These are phyloP conservation scores for Stratiomys singularior DNA, from an alignment of 2,888 invertebrate species.

Conservation along the genomic window DNA sequence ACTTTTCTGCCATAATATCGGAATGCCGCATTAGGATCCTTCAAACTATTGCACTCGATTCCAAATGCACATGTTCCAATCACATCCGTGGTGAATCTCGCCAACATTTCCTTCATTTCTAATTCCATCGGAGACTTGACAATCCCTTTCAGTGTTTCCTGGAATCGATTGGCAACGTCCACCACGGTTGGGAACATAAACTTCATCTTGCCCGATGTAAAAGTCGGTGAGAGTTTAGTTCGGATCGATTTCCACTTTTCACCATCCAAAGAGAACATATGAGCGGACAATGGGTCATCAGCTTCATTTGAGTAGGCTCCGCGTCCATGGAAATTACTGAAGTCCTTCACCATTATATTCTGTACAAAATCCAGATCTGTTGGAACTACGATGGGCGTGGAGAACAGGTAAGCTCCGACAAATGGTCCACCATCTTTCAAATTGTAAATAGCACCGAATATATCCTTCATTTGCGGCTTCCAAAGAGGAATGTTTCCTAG, in stretches of 20 bases:
- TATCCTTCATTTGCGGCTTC: constrained; percentile 48
- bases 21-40: constrained; percentile 62
- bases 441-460: constrained; percentile 51
- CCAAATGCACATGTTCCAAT: constrained; percentile 67
- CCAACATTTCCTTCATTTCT: constrained; percentile 65
- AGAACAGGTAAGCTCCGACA: constrained; percentile 57
- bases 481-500: constrained; percentile 48
- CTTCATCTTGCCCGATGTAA: constrained; percentile 67
- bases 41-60: constrained; percentile 64
- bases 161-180: constrained; percentile 56
- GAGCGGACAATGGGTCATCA: constrained; percentile 60
- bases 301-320: constrained; percentile 59
- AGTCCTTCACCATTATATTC: constrained; percentile 61
- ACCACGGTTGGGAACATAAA: constrained; percentile 64
- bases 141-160: constrained; percentile 53
- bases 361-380: constrained; percentile 60
- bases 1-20: constrained; percentile 54
- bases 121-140: constrained; percentile 54
- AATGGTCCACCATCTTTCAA: constrained; percentile 55
- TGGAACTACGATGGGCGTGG: constrained; percentile 55
- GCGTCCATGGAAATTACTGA: constrained; percentile 61
- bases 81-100: constrained; percentile 67
- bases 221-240: constrained; percentile 65
- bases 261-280: constrained; percentile 61
- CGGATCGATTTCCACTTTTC: constrained; percentile 66